A percentile compares a stretch with the other conserved stretches of the same genome.
These are phyloP conservation scores for Apeira syringaria DNA, from an alignment of 2,888 invertebrate species.

Conservation along the genomic window DNA sequence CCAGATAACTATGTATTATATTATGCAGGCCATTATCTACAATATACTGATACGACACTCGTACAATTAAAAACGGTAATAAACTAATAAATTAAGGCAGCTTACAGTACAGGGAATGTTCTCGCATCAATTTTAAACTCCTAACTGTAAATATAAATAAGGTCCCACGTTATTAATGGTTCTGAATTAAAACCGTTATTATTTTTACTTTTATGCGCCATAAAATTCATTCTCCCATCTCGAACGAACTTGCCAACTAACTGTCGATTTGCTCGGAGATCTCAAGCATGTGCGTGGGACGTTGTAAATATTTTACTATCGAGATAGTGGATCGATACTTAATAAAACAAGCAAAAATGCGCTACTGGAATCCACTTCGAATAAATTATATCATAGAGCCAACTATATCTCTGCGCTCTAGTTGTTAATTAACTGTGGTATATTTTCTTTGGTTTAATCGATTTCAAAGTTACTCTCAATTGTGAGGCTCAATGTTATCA, in stretches of 20 bases:
- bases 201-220: conserved; percentile 26
- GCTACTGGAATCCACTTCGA: conserved; percentile 2
- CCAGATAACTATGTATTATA: no score
- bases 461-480: no score
- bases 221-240: conserved; percentile 28
- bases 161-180: conserved; percentile 25
- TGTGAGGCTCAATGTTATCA: no score
- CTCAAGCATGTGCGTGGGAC: conserved; percentile 4
- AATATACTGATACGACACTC: no score
- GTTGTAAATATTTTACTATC: conserved; percentile 20
- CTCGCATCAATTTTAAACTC: conserved; percentile 19
- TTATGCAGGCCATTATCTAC: no score
- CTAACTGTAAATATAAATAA: conserved; percentile 25
- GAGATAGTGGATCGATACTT: conserved; percentile 6
- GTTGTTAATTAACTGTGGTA: no score
- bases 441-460: no score
- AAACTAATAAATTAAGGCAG: conserved; percentile 20
- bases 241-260: conserved; percentile 22
- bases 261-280: conserved; percentile 23
- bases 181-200: conserved; percentile 29
- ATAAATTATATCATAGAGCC: not conserved
- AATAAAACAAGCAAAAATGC: conserved; percentile 5
- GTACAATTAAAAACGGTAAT: conserved; percentile 15
- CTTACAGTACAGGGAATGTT: conserved; percentile 23
- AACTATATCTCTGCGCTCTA: not conserved